Percentiles rank a stretch among this genome's conserved stretches.
These are phyloP conservation scores for Drosophila prolongata DNA, from an alignment of 2,888 invertebrate genomes.

Conservation along the genomic window DNA sequence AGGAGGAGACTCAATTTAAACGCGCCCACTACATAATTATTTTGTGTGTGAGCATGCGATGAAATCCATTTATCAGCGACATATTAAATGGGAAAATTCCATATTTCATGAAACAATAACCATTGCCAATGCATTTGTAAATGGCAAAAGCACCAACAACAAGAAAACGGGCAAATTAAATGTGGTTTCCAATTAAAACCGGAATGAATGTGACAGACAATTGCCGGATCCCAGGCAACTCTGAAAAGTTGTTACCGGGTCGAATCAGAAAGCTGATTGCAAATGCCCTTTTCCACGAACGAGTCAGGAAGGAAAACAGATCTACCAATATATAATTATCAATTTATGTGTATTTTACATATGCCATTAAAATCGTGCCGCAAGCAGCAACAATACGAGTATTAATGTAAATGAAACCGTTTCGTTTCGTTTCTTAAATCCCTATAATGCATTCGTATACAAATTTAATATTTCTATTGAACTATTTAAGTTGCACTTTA, in stretches of 20 bases:
- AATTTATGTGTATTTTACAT: slow-evolving; percentile 1
- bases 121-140: slow-evolving; percentile 13
- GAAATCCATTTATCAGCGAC: slow-evolving; percentile 52
- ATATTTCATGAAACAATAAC: slow-evolving; percentile 32
- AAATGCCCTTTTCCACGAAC: slow-evolving; percentile 20
- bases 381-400: not conserved
- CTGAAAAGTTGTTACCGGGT: slow-evolving; percentile 3
- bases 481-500: not conserved
- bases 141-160: slow-evolving; percentile 10
- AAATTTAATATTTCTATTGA: not conserved
- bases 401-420: not conserved
- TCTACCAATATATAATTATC: slow-evolving; percentile 25
- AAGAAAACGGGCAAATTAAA: slow-evolving; percentile 54
- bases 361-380: not conserved
- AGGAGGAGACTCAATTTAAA: slow-evolving; percentile 56
- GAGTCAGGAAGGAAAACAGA: slow-evolving; percentile 23
- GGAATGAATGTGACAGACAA: slow-evolving; percentile 32
- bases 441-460: not conserved
- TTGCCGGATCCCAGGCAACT: slow-evolving; percentile 14
- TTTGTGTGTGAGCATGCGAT: slow-evolving; percentile 33
- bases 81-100: slow-evolving; percentile 40
- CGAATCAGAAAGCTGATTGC: slow-evolving; percentile 29
- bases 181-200: slow-evolving; percentile 59
- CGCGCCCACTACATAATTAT: slow-evolving; percentile 50
- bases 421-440: not conserved